Evolutionary conservation across 92 coral and sea anemone species (phyloP), one percentile per base, ranked within the genome.

Genomic region (Pocillopora meandrina): DNA sequence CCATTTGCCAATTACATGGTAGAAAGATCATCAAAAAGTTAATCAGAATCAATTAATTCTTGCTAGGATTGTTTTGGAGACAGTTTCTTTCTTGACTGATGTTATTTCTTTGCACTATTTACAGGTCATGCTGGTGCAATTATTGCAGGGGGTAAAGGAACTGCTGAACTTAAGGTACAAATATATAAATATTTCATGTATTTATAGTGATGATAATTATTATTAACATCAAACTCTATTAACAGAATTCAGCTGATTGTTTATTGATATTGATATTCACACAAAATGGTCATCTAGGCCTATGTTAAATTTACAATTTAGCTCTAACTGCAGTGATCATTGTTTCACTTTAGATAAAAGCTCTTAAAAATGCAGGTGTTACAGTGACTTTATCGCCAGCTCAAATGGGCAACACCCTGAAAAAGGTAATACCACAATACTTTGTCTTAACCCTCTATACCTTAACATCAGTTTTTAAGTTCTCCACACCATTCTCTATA

Each of bases 91-190:
- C 52, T 42, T 47, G 60, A 23, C 19, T 65, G 63, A 56, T 21
- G 26, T 56, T 66, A 56, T 21, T 26, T 26, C 16, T 26, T 20
- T 34, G 8, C 71, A 16, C 71, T 58, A 10, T 59, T 18, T 71
- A n/a, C 33, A 95, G 98, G 98, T 67, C 98, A 95, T 74, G 98
- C 98, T 42, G 98, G 98, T 66, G 98, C 98, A 69, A 95, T 95
- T 64, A 95, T 95, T 66, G 93, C 98, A 34, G 98, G 93, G 63
- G 98, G 98, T 13, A 72, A 93, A 85, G 98, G 98, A 70, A 93
- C 95, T 61, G 98, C 95, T 35, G 98, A 95, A 85, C 98, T 90
- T 78, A 95, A 95, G 92, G 98, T 95, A 81, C 31, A 26, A 26
- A 26, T 26, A 26, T 26, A 26, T 26, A 26, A 26, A 56, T 14